These are phyloP conservation scores for Percina caprodes DNA, from an alignment of 2,113 vertebrate genomes.

Conservation along the genomic window DNA sequence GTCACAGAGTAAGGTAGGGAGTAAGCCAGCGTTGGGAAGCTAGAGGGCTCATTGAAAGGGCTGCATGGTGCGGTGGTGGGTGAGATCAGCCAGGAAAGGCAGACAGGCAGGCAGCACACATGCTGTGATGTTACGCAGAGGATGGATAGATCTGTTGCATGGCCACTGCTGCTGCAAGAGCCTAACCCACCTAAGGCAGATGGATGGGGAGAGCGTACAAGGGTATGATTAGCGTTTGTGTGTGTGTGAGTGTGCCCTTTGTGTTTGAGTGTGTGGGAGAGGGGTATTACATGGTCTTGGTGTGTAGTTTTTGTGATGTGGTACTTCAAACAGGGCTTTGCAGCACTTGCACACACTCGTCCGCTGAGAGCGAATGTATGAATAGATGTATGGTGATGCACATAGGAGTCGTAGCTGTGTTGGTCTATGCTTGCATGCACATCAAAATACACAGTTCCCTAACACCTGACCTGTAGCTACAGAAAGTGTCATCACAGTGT, in stretches of 20 bases:
- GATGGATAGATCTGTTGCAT: slow-evolving; percentile 74
- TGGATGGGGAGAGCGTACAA: slow-evolving; percentile 66
- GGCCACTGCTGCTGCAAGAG: slow-evolving; percentile 71
- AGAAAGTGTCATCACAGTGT: slow-evolving; percentile 36
- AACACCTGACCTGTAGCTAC: slow-evolving; percentile 60
- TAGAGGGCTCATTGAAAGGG: slow-evolving; percentile 67
- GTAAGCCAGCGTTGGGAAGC: slow-evolving; percentile 67
- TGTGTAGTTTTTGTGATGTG: slow-evolving; percentile 58
- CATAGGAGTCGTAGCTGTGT: slow-evolving; percentile 32
- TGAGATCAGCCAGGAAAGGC: slow-evolving; percentile 66
- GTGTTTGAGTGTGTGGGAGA: slow-evolving; percentile 73
- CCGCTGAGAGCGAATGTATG: slow-evolving; percentile 32
- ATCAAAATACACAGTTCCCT: slow-evolving; percentile 1
- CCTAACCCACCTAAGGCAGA: slow-evolving; percentile 73
- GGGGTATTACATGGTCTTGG: slow-evolving; percentile 59
- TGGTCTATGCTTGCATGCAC: slow-evolving; percentile 22
- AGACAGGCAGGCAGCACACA: slow-evolving; percentile 60
- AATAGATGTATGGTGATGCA: slow-evolving; percentile 20
- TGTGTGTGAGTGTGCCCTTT: slow-evolving; percentile 48
- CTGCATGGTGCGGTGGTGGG: slow-evolving; percentile 63
- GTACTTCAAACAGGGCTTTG: slow-evolving; percentile 52
- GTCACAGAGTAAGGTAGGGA: slow-evolving; percentile 53
- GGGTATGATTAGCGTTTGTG: slow-evolving; percentile 60
- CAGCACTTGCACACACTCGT: slow-evolving; percentile 24
- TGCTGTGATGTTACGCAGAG: slow-evolving; percentile 72